Base-by-base conservation (phyloP, 2,113 vertebrate genomes). In the Dryoscopus gambensis region DNA sequence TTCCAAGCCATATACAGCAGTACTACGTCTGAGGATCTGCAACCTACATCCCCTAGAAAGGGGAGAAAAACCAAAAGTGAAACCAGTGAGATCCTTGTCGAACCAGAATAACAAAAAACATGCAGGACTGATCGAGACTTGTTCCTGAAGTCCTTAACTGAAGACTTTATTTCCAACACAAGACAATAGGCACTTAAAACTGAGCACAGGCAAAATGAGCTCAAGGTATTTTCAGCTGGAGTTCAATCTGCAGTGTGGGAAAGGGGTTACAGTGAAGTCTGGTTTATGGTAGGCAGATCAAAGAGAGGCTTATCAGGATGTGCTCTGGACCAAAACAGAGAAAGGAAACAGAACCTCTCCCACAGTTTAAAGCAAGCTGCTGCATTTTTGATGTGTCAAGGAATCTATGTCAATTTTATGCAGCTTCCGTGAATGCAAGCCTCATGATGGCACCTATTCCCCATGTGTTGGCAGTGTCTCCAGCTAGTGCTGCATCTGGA, bases 401-500 rank as follows among this genome's bases (percentile, higher is more conserved):
- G 18, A 28, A 31, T 33, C 2, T 0, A 11, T 24, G 62, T 53
- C 21, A 31, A 47, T 39, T 69, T 74, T 33, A 42, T 6, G 21
- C 55, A 59, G 30, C 40, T 90, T 46, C 68, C 68, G 46, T 15
- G 35, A 92, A 13, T 23, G 35, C 3, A 3, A 90, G 76, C 39
- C 47, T 63, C 55, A 18, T 22, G 59, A 90, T 59, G 68, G 80
- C 80, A 90, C 6, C 76, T 93, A 60, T 35, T 55, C 44, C 42
- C 17, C 35, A 12, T 1, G 10, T 0, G 0, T 0, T 50, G 46
- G 28, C 85, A 91, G 55, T 0, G 0, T 8, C 59, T 57, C 14
- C 64, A 57, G 71, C n/a, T 46, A 42, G 19, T 5, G 40, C 33
- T 70, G 46, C 49, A 40, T 22, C 28, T 22, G 42, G 31, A 11